Evolutionary conservation across 2,797 vertebrate species (phyloP).

Genomic region (Dicrostonyx torquatus): DNA sequence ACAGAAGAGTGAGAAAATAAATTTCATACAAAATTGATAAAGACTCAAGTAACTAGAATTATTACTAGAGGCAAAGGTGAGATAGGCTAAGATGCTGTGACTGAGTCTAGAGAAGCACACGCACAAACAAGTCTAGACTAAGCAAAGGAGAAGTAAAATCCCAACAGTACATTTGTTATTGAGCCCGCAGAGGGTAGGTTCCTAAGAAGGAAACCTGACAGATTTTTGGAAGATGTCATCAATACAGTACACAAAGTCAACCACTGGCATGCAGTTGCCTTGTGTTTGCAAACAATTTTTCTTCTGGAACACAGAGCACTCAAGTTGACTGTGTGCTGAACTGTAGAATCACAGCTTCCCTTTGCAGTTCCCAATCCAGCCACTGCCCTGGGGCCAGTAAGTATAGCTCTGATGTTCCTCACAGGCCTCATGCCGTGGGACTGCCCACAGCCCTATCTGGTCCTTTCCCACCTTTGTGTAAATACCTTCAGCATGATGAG

Average conservation of each 20-base stretch:
- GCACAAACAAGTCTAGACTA: background rate
- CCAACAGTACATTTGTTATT: background rate
- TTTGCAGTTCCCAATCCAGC: background rate
- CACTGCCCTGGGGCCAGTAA: background rate
- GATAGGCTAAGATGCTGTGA: background rate
- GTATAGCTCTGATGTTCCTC: background rate
- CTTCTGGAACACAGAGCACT: background rate
- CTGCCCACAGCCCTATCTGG: background rate
- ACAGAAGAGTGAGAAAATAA: background rate
- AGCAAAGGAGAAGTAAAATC: background rate
- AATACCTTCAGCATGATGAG: background rate
- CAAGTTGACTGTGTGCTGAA: background rate
- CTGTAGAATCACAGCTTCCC: background rate
- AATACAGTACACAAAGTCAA: background rate
- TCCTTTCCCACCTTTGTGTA: accelerated
- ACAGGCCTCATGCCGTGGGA: background rate
- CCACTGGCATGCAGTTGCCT: too few relatives aligned
- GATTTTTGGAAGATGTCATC: background rate
- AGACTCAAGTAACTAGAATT: background rate
- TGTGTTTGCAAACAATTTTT: background rate
- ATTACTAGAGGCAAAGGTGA: background rate
- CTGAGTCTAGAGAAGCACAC: background rate
- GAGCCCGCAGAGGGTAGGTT: background rate
- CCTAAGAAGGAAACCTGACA: background rate
- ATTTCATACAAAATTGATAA: background rate